Evolutionary conservation across 2,113 vertebrate species (phyloP).

Genomic region (Stegastes partitus): DNA sequence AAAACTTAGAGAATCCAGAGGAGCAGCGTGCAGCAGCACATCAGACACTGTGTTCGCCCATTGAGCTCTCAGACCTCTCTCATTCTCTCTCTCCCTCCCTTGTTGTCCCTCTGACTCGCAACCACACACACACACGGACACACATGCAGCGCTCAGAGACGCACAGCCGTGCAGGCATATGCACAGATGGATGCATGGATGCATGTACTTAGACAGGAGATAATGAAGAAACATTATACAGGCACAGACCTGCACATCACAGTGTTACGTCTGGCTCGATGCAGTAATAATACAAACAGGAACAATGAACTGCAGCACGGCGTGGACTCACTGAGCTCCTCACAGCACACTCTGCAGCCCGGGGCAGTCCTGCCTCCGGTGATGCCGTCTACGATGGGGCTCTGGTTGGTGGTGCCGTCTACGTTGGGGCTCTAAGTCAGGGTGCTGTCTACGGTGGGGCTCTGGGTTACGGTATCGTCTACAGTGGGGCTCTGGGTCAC

Average conservation of each 20-base stretch:
- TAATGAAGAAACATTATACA: constrained; percentile 30
- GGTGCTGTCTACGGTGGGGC: too few species aligned
- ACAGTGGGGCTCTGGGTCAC: too few species aligned
- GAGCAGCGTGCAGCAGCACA: constrained; percentile 56
- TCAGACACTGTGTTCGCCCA: constrained; percentile 65
- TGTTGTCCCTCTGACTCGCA: constrained; percentile 62
- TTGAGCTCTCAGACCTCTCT: constrained; percentile 70
- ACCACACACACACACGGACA: constrained; percentile 48
- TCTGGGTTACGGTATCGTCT: too few species aligned
- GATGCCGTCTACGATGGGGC: too few species aligned
- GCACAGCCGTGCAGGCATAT: constrained; percentile 46
- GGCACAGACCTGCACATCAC: constrained; percentile 47
- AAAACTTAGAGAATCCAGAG: constrained; percentile 67
- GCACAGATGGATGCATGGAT: constrained; percentile 56
- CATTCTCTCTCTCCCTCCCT: constrained; percentile 57
- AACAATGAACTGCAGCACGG: constrained; percentile 20
- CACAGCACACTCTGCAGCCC: constrained; percentile 8
- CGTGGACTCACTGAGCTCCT: constrained; percentile 31
- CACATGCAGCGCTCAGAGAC: constrained; percentile 44
- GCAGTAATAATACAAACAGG: constrained; percentile 33
- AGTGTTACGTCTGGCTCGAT: constrained; percentile 32
- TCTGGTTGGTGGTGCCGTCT: too few species aligned
- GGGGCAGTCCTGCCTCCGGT: constrained; percentile 38
- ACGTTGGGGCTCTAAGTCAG: constrained; percentile 30
- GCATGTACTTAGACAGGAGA: constrained; percentile 37